These are phyloP conservation scores for Nannoperca obscura DNA, from an alignment of 2,797 vertebrate genomes.

Conservation along the genomic window DNA sequence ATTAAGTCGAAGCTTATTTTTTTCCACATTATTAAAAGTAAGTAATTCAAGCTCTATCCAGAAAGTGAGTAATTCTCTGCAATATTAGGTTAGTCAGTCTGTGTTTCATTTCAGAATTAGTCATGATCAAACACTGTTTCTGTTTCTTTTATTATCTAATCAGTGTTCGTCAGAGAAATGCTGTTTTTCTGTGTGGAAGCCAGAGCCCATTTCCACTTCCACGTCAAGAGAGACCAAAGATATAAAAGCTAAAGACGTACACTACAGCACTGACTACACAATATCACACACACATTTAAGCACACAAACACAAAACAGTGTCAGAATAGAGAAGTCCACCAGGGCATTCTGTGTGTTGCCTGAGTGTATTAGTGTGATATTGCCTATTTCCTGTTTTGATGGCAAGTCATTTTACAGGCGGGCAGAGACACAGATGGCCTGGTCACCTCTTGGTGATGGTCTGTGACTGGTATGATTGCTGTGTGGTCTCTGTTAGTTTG, in stretches of 20 bases:
- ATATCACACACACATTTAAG: conserved; percentile 10
- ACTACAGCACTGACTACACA: not conserved
- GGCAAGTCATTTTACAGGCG: conserved; percentile 58
- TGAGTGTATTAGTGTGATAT: conserved; percentile 66
- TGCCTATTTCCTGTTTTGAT: conserved; percentile 77
- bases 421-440: conserved; percentile 65
- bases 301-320: conserved; percentile 9
- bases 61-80: not conserved
- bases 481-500: conserved; percentile 59
- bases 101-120: conserved; percentile 11
- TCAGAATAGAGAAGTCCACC: conserved; percentile 24
- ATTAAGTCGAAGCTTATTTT: conserved; percentile 3
- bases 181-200: not conserved
- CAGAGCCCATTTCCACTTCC: not conserved
- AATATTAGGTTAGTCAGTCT: not conserved
- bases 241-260: not conserved
- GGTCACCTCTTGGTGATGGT: conserved; percentile 71
- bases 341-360: conserved; percentile 30
- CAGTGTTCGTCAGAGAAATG: not conserved
- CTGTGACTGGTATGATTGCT: conserved; percentile 74
- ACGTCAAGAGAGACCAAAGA: not conserved
- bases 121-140: conserved; percentile 7
- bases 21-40: conserved; percentile 26
- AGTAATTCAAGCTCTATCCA: conserved; percentile 1
- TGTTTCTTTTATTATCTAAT: conserved; percentile 15